These are phyloP conservation scores for Actias luna DNA, from an alignment of 2,888 invertebrate genomes.

Conservation along the genomic window DNA sequence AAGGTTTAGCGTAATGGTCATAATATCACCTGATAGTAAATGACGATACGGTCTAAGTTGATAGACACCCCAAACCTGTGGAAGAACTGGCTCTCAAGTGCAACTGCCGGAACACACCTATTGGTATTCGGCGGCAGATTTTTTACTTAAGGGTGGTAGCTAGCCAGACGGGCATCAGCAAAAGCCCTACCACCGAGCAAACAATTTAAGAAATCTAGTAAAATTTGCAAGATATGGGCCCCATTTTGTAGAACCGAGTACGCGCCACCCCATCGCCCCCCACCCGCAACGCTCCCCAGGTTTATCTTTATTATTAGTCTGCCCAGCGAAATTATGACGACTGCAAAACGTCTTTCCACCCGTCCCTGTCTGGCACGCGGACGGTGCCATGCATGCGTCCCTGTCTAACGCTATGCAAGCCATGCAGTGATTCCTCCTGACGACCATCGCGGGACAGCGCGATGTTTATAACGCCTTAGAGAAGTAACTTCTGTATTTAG, in stretches of 20 bases:
- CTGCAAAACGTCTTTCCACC: constrained; percentile 71
- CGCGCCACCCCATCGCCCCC: constrained; percentile 6
- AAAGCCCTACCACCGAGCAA: too few relatives aligned
- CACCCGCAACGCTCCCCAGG: constrained; percentile 39
- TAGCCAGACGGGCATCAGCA: too few relatives aligned
- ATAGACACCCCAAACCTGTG: too few relatives aligned
- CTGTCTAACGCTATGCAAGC: constrained; percentile 49
- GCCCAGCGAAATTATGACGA: constrained; percentile 82
- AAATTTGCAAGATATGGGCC: not conserved
- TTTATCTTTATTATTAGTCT: constrained; percentile 82
- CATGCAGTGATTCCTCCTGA: constrained; percentile 66
- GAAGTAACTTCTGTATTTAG: constrained; percentile 62
- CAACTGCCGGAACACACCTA: too few relatives aligned
- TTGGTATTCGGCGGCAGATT: too few relatives aligned
- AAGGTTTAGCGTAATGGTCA: too few relatives aligned
- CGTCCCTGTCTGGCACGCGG: constrained; percentile 40
- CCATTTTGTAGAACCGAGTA: constrained; percentile 1
- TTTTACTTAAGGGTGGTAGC: too few relatives aligned
- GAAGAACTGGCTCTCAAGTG: too few relatives aligned
- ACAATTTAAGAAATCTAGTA: not conserved
- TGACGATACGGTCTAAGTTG: too few relatives aligned
- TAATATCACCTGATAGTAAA: too few relatives aligned
- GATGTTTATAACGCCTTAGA: constrained; percentile 62
- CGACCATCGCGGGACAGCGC: constrained; percentile 56
- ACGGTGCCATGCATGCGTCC: constrained; percentile 30